Conservation (phyloP, 2,797 vertebrate genomes). For the Gymnocypris eckloni region DNA sequence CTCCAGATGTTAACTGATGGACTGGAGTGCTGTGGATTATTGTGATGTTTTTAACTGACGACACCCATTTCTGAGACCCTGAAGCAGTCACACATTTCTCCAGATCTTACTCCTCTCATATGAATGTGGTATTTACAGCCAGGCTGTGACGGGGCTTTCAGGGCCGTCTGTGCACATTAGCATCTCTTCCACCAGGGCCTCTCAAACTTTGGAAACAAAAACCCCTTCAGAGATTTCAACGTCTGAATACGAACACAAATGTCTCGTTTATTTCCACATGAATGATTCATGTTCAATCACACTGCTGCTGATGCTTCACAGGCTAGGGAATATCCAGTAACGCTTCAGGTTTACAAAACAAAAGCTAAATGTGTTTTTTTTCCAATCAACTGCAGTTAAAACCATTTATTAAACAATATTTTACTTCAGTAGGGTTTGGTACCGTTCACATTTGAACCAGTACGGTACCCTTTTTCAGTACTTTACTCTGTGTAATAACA, state of each 20-base stretch:
- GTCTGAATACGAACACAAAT: neutral
- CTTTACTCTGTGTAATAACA: no score
- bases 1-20: neutral
- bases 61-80: neutral
- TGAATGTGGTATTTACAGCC: constrained; percentile 66
- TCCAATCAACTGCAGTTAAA: neutral
- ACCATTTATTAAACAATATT: neutral
- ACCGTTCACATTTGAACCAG: no score
- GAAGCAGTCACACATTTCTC: neutral
- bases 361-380: neutral
- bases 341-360: neutral
- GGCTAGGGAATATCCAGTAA: neutral
- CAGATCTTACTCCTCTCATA: constrained; percentile 9
- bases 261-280: neutral
- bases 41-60: neutral
- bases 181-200: neutral
- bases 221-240: neutral
- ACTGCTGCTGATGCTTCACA: neutral
- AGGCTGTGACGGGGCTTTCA: constrained; percentile 30
- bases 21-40: neutral
- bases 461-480: no score
- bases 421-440: neutral
- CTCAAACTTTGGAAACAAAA: neutral
- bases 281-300: neutral
- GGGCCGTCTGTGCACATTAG: neutral